These are phyloP conservation scores for Drosophila punjabiensis DNA, from an alignment of 1,140 invertebrate genomes.

Conservation along the genomic window DNA sequence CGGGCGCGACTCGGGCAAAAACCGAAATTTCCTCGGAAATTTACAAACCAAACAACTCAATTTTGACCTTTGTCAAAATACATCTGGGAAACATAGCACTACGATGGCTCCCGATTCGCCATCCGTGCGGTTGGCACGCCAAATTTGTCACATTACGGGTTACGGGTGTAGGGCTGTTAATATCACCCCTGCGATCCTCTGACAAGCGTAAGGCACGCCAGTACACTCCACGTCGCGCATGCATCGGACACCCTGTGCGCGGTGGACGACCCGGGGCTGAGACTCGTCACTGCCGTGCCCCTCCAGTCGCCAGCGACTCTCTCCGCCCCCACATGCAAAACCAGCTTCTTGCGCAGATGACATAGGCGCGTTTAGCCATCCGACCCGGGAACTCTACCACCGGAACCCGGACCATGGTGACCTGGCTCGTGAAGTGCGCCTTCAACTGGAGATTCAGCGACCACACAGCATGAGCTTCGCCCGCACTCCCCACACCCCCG, in stretches of 20 bases:
- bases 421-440: constrained; percentile 35
- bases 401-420: constrained; percentile 18
- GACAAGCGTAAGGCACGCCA: constrained; percentile 72
- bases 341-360: constrained; percentile 59
- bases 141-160: constrained; percentile 28
- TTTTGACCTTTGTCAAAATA: constrained; percentile 44
- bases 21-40: constrained; percentile 43
- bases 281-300: constrained; percentile 55
- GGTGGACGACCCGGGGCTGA: constrained; percentile 20
- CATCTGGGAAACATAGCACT: constrained; percentile 45
- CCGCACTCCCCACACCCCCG: constrained; percentile 38
- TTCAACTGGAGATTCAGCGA: constrained; percentile 42
- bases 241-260: too few species aligned
- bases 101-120: constrained; percentile 70
- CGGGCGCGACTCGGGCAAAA: constrained; percentile 43
- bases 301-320: constrained; percentile 56
- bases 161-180: constrained; percentile 30
- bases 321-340: constrained; percentile 29
- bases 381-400: constrained; percentile 8
- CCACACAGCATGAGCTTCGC: constrained; percentile 23
- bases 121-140: constrained; percentile 74
- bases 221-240: not conserved
- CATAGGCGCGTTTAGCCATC: constrained; percentile 58
- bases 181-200: constrained; percentile 32
- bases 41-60: constrained; percentile 39